Percentiles rank a stretch among this genome's conserved stretches.
phyloP scores from a whole-genome alignment of 2,797 vertebrate genomes.

The Danio jaintianensis region DNA sequence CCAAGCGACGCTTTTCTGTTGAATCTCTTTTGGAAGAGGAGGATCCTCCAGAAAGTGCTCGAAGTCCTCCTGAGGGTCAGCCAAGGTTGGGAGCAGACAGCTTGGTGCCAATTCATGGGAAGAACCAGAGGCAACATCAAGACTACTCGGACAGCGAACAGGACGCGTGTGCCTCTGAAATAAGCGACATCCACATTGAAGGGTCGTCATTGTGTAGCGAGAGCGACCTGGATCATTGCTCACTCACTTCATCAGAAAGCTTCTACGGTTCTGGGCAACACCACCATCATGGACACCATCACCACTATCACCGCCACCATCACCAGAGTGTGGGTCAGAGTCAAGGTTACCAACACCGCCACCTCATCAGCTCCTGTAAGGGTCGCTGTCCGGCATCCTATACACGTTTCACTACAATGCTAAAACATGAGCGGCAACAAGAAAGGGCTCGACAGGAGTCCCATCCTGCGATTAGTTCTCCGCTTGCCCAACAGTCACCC shows the following conservation, averaged over 20 bases:
- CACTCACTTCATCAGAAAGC: slow-evolving; percentile 96
- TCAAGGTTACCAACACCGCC: slow-evolving; percentile 86
- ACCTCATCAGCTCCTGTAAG: slow-evolving; percentile 95
- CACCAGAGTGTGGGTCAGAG: slow-evolving; percentile 89
- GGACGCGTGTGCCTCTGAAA: slow-evolving; percentile 90
- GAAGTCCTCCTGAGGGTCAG: slow-evolving; percentile 84
- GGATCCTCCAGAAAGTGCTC: slow-evolving; percentile 59
- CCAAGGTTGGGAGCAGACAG: slow-evolving; percentile 82
- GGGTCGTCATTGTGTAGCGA: slow-evolving; percentile 98
- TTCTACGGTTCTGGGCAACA: slow-evolving; percentile 83
- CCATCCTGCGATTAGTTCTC: slow-evolving; percentile 67
- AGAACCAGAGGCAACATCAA: slow-evolving; percentile 60
- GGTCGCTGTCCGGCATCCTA: slow-evolving; percentile 96
- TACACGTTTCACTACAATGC: slow-evolving; percentile 96
- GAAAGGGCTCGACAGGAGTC: slow-evolving; percentile 89
- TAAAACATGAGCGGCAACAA: slow-evolving; percentile 87
- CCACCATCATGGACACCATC: slow-evolving; percentile 81
- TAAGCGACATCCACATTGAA: slow-evolving; percentile 95
- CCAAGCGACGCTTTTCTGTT: slow-evolving; percentile 92
- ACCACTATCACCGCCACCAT: slow-evolving; percentile 84
- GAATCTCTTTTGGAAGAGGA: slow-evolving; percentile 96
- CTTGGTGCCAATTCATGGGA: slow-evolving; percentile 62
- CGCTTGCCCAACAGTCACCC: slow-evolving; percentile 67
- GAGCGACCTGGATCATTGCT: slow-evolving; percentile 97
- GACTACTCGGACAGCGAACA: slow-evolving; percentile 96